Evolutionary conservation across 2,113 vertebrate species (phyloP).

Genomic region (Dunckerocampus dactyliophorus): DNA sequence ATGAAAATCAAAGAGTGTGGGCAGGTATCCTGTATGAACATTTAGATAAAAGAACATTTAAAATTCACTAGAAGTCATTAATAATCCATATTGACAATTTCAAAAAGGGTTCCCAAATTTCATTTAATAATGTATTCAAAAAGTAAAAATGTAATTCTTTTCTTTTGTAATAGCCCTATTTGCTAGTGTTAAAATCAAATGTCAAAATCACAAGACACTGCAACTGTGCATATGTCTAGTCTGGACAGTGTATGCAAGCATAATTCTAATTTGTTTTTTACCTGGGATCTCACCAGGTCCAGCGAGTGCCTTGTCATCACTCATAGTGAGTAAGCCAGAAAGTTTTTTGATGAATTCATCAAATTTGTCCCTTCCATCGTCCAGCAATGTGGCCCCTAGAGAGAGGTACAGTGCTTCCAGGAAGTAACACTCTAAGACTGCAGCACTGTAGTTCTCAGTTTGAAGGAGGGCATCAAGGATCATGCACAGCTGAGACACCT

Average conservation of each 20-base stretch:
- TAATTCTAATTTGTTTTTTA: constrained; percentile 39
- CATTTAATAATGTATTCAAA: neutral
- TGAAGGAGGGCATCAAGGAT: constrained; percentile 81
- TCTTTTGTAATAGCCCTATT: too few relatives aligned
- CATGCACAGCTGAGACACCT: constrained; percentile 85
- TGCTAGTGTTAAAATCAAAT: too few relatives aligned
- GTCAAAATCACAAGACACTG: too few relatives aligned
- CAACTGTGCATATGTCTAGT: too few relatives aligned
- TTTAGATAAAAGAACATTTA: neutral
- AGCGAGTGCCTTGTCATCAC: constrained; percentile 70
- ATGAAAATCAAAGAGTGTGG: constrained; percentile 90
- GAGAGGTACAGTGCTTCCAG: constrained; percentile 91
- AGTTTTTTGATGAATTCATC: constrained; percentile 82
- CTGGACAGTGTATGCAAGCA: neutral
- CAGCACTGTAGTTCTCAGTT: constrained; percentile 54
- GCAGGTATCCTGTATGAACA: constrained; percentile 78
- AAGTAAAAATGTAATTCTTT: too few relatives aligned
- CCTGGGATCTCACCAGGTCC: constrained; percentile 87
- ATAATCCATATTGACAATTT: neutral
- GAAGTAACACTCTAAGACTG: constrained; percentile 88
- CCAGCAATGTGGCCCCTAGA: constrained; percentile 82
- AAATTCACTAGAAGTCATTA: neutral
- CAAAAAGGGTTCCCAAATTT: neutral
- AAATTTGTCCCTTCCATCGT: constrained; percentile 76
- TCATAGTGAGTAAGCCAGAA: constrained; percentile 70